phyloP scores from a whole-genome alignment of 2,113 vertebrate genomes.

The Ramphastos sulfuratus region DNA sequence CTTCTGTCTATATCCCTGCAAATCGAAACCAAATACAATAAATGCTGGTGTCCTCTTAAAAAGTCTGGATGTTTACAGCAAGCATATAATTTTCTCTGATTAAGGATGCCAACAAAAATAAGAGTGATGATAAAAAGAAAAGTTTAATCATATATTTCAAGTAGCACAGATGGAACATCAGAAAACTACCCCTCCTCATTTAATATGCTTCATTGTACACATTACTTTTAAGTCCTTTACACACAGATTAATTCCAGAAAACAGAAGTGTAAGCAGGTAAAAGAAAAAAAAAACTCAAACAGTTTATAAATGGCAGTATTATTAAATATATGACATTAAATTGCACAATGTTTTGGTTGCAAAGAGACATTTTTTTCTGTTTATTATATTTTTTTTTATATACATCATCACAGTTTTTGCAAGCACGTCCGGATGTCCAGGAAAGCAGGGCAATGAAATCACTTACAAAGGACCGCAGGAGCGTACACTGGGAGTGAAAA shows the following conservation, averaged over 20 bases:
- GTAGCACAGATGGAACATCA: slow-evolving; percentile 70
- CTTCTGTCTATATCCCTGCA: slow-evolving; percentile 68
- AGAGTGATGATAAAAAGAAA: slow-evolving; percentile 79
- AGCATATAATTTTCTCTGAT: slow-evolving; percentile 77
- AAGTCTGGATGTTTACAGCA: slow-evolving; percentile 74
- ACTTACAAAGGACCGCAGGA: slow-evolving; percentile 1
- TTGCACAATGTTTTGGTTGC: not conserved
- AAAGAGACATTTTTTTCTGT: not conserved
- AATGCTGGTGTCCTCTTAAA: slow-evolving; percentile 74
- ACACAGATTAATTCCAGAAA: slow-evolving; percentile 63
- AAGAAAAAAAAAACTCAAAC: not conserved
- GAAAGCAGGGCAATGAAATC: not conserved
- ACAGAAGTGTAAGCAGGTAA: slow-evolving; percentile 34
- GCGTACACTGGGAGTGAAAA: not conserved
- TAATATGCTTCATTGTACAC: slow-evolving; percentile 45
- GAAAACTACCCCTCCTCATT: not conserved
- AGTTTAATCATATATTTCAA: slow-evolving; percentile 75
- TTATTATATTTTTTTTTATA: not conserved
- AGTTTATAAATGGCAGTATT: not conserved
- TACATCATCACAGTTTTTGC: not conserved
- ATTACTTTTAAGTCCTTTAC: slow-evolving; percentile 35
- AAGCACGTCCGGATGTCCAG: slow-evolving; percentile 27
- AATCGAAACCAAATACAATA: slow-evolving; percentile 77
- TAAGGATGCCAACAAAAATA: slow-evolving; percentile 77
- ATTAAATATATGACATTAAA: not conserved